Evolutionary conservation across 2,797 vertebrate genomes (phyloP).

Genomic region (Poecilia velifera): DNA sequence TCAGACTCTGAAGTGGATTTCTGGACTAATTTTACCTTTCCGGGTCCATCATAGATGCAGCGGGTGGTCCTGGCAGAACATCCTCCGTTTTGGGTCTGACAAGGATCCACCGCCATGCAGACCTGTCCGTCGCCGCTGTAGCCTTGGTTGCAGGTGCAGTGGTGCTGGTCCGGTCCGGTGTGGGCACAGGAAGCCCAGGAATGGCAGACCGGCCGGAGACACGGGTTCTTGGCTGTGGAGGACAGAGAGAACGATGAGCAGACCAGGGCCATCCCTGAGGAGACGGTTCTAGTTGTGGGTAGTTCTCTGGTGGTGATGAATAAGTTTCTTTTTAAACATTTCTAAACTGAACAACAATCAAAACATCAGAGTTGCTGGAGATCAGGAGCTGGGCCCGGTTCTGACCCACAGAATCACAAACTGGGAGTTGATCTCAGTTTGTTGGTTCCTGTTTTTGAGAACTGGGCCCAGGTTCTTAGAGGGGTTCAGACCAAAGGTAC

Average conservation of each 20-base stretch:
- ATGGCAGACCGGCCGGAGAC: conserved; percentile 81
- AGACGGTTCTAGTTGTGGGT: not conserved
- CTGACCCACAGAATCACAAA: not conserved
- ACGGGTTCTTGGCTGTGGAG: conserved; percentile 89
- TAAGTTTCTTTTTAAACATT: not conserved
- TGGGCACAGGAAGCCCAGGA: conserved; percentile 82
- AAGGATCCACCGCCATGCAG: conserved; percentile 88
- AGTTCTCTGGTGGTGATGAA: not conserved
- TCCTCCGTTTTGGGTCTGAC: conserved; percentile 81
- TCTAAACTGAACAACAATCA: not conserved
- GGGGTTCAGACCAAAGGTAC: not conserved
- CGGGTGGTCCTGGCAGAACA: conserved; percentile 78
- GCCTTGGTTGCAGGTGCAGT: conserved; percentile 84
- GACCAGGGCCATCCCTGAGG: not conserved
- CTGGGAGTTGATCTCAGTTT: not conserved
- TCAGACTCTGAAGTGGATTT: not conserved
- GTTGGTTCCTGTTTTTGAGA: not conserved
- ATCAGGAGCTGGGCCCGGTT: not conserved
- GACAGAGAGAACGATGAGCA: conserved; percentile 2
- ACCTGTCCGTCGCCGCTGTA: conserved; percentile 87
- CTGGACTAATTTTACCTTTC: conserved; percentile 80
- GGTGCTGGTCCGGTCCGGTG: conserved; percentile 84
- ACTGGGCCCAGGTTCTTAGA: not conserved
- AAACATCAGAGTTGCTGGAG: not conserved
- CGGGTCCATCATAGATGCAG: conserved; percentile 88